A percentile compares a stretch with the other conserved stretches of the same genome.
These are phyloP conservation scores for Fukomys damarensis DNA, from an alignment of 2,113 vertebrate species.

Conservation along the genomic window DNA sequence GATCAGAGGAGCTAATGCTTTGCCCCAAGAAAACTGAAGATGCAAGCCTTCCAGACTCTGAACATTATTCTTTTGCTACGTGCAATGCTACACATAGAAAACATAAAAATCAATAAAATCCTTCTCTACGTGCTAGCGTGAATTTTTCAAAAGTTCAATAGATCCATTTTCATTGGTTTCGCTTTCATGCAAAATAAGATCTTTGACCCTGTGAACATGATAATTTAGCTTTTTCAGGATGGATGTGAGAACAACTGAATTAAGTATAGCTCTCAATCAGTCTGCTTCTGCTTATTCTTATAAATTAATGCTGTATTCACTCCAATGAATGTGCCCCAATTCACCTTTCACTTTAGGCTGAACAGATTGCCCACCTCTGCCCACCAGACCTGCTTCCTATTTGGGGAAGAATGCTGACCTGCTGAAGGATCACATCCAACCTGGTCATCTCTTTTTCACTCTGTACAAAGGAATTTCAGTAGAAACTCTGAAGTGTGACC, in stretches of 20 bases:
- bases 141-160: background rate
- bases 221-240: conserved; percentile 10
- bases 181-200: conserved; percentile 14
- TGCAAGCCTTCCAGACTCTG: background rate
- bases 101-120: background rate
- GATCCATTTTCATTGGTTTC: background rate
- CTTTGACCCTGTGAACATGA: background rate
- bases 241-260: background rate
- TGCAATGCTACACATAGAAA: background rate
- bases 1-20: background rate
- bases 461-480: background rate
- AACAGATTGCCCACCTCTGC: background rate
- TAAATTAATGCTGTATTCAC: conserved; percentile 34
- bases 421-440: background rate
- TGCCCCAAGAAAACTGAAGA: background rate
- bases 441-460: background rate
- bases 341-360: background rate
- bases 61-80: background rate
- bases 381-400: background rate
- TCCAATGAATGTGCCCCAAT: background rate
- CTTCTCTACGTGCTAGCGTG: background rate
- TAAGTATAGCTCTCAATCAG: conserved; percentile 41
- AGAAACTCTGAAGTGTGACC: background rate
- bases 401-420: background rate
- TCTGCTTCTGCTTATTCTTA: conserved; percentile 30